Conservation (phyloP, 2,888 invertebrate species). For the Steinernema scapterisci region DNA sequence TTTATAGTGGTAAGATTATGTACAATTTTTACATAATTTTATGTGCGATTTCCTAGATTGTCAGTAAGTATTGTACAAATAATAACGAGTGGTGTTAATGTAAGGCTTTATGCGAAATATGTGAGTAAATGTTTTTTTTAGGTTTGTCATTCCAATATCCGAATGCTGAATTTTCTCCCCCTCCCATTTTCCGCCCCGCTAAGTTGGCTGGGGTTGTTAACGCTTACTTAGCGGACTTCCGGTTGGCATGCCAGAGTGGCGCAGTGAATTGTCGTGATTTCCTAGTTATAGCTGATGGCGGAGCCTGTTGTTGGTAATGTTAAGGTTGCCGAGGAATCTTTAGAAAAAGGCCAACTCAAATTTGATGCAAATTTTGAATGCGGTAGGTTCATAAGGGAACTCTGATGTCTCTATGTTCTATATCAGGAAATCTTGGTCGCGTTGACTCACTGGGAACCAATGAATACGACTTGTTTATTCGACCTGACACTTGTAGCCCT, state of each 20-base stretch:
- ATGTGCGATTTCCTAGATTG: background rate
- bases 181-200: background rate
- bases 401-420: background rate
- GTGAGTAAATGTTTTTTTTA: background rate
- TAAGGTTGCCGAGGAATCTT: conserved; percentile 65
- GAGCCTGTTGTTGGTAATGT: conserved; percentile 70
- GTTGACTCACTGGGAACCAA: conserved; percentile 49
- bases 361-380: conserved; percentile 72
- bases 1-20: conserved; percentile 10
- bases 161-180: background rate
- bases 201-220: background rate
- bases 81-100: conserved; percentile 14
- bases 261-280: background rate
- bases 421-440: conserved; percentile 57
- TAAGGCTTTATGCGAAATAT: conserved; percentile 16
- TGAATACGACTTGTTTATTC: conserved; percentile 92
- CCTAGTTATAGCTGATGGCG: background rate
- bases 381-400: conserved; percentile 64
- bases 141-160: background rate
- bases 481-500: conserved; percentile 95
- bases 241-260: background rate
- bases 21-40: background rate
- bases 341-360: conserved; percentile 70
- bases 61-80: conserved; percentile 6
- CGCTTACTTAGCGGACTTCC: conserved; percentile 22